phyloP scores from a whole-genome alignment of 2,888 invertebrate genomes.

The Caenorhabditis sulstoni region DNA sequence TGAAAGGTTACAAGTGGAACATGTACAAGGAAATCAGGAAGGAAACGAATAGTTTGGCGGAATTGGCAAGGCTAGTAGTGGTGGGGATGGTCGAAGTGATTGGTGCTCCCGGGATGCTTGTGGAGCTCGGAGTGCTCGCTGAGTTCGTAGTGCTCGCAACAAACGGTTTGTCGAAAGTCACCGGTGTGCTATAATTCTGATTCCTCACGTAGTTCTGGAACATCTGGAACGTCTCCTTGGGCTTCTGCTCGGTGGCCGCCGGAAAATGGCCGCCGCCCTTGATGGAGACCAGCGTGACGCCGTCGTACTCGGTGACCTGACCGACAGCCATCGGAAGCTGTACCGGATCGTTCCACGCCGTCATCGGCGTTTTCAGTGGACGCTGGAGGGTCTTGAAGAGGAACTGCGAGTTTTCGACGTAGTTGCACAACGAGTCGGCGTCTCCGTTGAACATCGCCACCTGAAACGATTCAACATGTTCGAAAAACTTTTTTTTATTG shows the following conservation, averaged over 20 bases:
- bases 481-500: too few relatives aligned
- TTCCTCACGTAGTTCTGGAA: slow-evolving; percentile 74
- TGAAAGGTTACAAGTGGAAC: background rate
- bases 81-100: background rate
- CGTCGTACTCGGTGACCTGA: slow-evolving; percentile 73
- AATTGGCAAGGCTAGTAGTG: background rate
- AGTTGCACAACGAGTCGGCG: slow-evolving; percentile 83
- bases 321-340: slow-evolving; percentile 72
- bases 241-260: slow-evolving; percentile 72
- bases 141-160: background rate
- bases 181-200: slow-evolving; percentile 71
- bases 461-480: slow-evolving; percentile 8
- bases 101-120: background rate
- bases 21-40: background rate
- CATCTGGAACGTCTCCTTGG: slow-evolving; percentile 76
- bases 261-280: slow-evolving; percentile 76
- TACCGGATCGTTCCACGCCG: slow-evolving; percentile 57
- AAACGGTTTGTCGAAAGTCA: slow-evolving; percentile 26
- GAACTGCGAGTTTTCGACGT: slow-evolving; percentile 83
- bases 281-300: slow-evolving; percentile 74
- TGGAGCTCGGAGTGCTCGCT: background rate
- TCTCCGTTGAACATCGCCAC: slow-evolving; percentile 83
- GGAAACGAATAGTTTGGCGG: background rate
- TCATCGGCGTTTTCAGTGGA: slow-evolving; percentile 64
- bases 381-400: slow-evolving; percentile 79